Base-by-base conservation (phyloP, 30 jellyfish, hydroid and myxozoan species). In the Aurelia sp. region DNA sequence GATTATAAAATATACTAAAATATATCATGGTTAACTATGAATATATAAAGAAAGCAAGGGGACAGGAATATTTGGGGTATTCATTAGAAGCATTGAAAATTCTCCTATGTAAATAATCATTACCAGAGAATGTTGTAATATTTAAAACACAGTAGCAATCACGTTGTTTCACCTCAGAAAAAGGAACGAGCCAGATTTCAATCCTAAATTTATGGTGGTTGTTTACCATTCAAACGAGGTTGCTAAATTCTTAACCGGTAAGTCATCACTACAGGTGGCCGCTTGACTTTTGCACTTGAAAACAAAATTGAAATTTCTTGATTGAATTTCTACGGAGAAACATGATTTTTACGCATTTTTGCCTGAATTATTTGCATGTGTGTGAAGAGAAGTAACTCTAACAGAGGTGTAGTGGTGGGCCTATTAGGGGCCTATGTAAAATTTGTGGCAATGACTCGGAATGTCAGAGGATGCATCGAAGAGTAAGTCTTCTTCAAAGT, bases 391-490 rank as follows among this genome's bases (percentile, higher is more conserved):
- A 44, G 16, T 59, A 18, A 59, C 69, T 59, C 13, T 58, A 16
- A 38, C 40, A 57, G 48, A 24, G 50, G 20, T 24, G 31, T 40
- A 24, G 80, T 19, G 70, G 51, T 38, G 77, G 93, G 88, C 93
- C 93, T 76, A n/a, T 30, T 57, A 52, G 2, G 73, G 93, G 93
- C 88, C 92, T 59, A 73, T 73, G 93, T 79, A 84, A 84, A 84
- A 84, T 6, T 63, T 27, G 82, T 84, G 87, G 93, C 81, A 61
- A 84, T 84, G 93, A 84, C 93, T 70, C 93, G 93, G 93, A 84
- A 84, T 84, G 93, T 84, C 93, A 84, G 88, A 84, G 93, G 61
- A 84, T 57, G 64, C 93, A 70, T 48, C 75, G 88, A 84, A 84
- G 33, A 73, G 93, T 84, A 66, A 84, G 93, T 72, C 18, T 3